Conservation (phyloP, 2,888 invertebrate species). For the Heliconius ismenius region DNA sequence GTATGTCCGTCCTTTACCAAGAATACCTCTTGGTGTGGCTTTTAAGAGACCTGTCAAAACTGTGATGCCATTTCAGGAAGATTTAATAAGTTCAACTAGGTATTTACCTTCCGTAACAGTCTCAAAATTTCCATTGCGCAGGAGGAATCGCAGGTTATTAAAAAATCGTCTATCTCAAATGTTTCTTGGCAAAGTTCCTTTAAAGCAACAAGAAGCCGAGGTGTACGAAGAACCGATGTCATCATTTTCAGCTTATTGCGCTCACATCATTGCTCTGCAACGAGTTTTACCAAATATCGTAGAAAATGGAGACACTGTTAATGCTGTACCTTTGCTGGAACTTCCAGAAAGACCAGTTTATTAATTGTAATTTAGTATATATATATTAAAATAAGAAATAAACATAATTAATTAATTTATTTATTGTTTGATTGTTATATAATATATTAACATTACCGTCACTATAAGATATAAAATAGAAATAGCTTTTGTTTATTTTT, state of each 20-base stretch:
- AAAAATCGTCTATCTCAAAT: conserved; percentile 9
- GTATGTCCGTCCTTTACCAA: conserved; percentile 4
- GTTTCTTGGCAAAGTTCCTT: conserved; percentile 12
- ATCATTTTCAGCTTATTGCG: conserved; percentile 33
- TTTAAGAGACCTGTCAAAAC: conserved; percentile 25
- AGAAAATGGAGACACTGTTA: conserved; percentile 7
- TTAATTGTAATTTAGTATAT: not conserved
- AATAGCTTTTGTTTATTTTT: conserved; percentile 5
- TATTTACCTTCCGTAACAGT: conserved; percentile 30
- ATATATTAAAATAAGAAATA: not conserved
- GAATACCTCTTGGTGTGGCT: conserved; percentile 28
- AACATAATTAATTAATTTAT: not conserved
- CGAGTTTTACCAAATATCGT: conserved; percentile 30
- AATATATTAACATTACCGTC: not conserved
- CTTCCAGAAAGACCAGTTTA: conserved; percentile 29
- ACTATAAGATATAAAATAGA: not conserved
- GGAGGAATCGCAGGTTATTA: conserved; percentile 5
- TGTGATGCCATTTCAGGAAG: conserved; percentile 20
- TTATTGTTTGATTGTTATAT: not conserved
- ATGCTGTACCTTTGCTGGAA: conserved; percentile 22
- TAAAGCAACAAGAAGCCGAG: conserved; percentile 2
- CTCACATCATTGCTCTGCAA: conserved; percentile 32
- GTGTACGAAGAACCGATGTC: conserved; percentile 19
- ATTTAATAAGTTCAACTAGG: conserved; percentile 28
- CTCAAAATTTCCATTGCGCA: conserved; percentile 16